phyloP scores from a whole-genome alignment of 2,797 vertebrate genomes.

The Peromyscus aztecus region DNA sequence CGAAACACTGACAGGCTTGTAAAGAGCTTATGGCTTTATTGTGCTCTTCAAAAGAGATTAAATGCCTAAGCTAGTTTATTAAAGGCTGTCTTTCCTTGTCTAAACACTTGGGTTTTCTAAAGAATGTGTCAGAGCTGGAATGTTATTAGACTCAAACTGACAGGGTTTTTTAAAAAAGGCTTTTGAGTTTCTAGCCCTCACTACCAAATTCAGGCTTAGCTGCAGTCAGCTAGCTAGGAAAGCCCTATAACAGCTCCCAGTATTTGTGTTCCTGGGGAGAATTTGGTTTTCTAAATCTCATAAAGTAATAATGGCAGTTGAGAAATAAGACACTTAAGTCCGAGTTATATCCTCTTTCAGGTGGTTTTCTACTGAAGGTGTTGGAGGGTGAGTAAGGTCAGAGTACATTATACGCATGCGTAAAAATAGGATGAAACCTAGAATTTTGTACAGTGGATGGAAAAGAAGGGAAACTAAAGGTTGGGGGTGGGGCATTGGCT shows the following conservation, averaged over 20 bases:
- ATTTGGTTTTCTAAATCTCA: constrained; percentile 41
- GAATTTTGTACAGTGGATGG: neutral
- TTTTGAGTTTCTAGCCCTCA: constrained; percentile 69
- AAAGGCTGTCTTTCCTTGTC: constrained; percentile 67
- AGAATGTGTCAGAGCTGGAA: constrained; percentile 64
- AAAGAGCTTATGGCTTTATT: constrained; percentile 72
- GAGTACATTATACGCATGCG: neutral
- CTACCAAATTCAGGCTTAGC: constrained; percentile 14
- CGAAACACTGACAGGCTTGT: neutral
- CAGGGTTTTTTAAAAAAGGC: constrained; percentile 39
- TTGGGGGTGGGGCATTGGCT: neutral
- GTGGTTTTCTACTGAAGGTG: neutral
- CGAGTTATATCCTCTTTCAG: neutral
- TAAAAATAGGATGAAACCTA: neutral
- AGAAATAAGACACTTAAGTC: neutral
- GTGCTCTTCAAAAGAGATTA: constrained; percentile 52
- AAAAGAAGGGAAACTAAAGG: neutral
- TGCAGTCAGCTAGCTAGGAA: constrained; percentile 36
- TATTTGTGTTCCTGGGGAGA: constrained; percentile 56
- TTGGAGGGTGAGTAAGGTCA: neutral
- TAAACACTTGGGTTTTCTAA: constrained; percentile 72
- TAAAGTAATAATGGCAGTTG: constrained; percentile 52
- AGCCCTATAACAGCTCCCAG: neutral
- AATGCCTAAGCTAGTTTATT: constrained; percentile 77
- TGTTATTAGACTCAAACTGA: constrained; percentile 76